Evolutionary conservation across 2,797 vertebrate genomes (phyloP).

Genomic region (Calcarius lapponicus): DNA sequence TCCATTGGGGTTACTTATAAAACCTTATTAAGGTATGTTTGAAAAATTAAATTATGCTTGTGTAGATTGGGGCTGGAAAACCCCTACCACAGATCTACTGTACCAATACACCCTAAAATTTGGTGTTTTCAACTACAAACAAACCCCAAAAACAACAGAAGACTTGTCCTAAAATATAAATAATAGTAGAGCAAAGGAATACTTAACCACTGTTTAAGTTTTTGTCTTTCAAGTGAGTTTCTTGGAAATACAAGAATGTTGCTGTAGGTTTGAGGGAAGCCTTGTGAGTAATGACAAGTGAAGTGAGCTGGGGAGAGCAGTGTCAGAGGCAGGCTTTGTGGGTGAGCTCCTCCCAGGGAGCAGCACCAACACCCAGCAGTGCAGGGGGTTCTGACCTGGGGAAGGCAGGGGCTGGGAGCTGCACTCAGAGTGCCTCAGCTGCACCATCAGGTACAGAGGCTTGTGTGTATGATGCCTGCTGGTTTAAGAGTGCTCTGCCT

Average conservation of each 20-base stretch:
- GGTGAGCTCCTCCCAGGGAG: not conserved
- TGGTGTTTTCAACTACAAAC: not conserved
- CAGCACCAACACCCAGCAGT: rapidly evolving
- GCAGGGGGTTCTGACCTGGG: not conserved
- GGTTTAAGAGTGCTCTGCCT: not conserved
- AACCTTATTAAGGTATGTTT: not conserved
- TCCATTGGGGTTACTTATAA: not conserved
- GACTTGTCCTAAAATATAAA: not conserved
- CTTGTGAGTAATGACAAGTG: not conserved
- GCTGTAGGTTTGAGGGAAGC: not conserved
- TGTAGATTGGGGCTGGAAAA: not conserved
- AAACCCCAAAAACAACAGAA: not conserved
- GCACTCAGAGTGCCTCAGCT: not conserved
- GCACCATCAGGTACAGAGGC: not conserved
- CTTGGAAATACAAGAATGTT: not conserved
- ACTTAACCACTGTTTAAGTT: not conserved
- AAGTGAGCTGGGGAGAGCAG: not conserved
- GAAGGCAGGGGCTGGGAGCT: not conserved
- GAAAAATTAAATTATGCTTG: not conserved
- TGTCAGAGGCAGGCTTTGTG: not conserved
- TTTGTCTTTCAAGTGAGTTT: not conserved
- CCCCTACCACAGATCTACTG: not conserved
- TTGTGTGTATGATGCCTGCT: not conserved
- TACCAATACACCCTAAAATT: not conserved
- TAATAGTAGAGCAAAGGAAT: not conserved